These are phyloP conservation scores for Melanotaenia pygmaea DNA, from an alignment of 2,797 vertebrate species.

Conservation along the genomic window DNA sequence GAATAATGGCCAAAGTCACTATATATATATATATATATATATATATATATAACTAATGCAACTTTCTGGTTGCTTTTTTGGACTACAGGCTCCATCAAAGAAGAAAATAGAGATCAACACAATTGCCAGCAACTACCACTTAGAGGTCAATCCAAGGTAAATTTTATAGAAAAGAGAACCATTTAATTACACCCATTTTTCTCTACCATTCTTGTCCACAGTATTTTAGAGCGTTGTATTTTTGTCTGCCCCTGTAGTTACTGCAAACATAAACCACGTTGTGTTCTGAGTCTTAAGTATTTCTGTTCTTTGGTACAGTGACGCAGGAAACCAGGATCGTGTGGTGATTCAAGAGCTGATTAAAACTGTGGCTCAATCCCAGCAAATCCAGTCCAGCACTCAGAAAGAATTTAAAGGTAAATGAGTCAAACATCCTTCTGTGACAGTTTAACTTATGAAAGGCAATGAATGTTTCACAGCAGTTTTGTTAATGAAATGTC, in stretches of 20 bases:
- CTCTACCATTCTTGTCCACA: neutral
- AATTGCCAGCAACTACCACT: slow-evolving; percentile 98
- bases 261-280: too few relatives aligned
- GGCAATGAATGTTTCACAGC: neutral
- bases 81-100: slow-evolving; percentile 91
- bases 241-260: neutral
- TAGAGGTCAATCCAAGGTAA: slow-evolving; percentile 97
- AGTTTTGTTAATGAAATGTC: neutral
- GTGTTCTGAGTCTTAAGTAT: neutral
- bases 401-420: slow-evolving; percentile 97
- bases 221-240: neutral
- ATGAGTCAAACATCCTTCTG: neutral
- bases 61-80: neutral
- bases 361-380: slow-evolving; percentile 96
- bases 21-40: too few relatives aligned
- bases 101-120: slow-evolving; percentile 99
- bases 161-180: neutral
- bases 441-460: neutral
- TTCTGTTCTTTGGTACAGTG: slow-evolving; percentile 78
- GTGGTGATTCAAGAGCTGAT: slow-evolving; percentile 97
- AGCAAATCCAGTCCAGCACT: slow-evolving; percentile 95
- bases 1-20: neutral
- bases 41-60: fast-evolving
- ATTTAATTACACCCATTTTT: neutral
- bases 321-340: slow-evolving; percentile 94